phyloP scores from a whole-genome alignment of 2,113 vertebrate genomes.

The Platysternon megacephalum region DNA sequence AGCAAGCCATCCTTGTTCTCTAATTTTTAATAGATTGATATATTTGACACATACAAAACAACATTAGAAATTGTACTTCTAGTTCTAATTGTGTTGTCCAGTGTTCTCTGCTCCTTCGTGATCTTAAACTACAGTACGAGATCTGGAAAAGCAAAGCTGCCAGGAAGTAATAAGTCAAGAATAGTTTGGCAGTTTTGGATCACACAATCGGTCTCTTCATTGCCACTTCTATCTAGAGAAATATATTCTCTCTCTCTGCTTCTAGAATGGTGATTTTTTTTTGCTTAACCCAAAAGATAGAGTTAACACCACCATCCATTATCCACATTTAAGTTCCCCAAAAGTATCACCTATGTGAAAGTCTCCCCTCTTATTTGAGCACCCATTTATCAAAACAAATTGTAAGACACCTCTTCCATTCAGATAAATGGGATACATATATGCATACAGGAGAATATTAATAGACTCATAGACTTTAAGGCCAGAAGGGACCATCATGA shows the following conservation, averaged over 20 bases:
- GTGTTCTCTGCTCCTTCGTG: background rate
- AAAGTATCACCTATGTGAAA: background rate
- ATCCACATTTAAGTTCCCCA: background rate
- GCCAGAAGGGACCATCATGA: too few species aligned
- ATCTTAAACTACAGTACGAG: background rate
- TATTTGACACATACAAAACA: background rate
- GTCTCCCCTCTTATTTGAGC: background rate
- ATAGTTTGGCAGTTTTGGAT: background rate
- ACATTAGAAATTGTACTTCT: background rate
- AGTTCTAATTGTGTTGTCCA: background rate
- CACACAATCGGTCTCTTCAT: background rate
- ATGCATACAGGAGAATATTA: too few species aligned
- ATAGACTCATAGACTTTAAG: too few species aligned
- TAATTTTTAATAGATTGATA: background rate
- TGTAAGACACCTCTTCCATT: background rate
- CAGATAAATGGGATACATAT: background rate
- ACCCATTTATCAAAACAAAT: background rate
- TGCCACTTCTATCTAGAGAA: background rate
- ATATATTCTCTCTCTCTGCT: background rate
- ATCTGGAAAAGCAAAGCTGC: background rate
- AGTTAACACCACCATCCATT: background rate
- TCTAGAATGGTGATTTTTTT: background rate
- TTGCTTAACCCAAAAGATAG: fast-evolving
- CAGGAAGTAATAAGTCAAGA: background rate
- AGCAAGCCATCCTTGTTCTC: background rate